A percentile compares a stretch with the other conserved stretches of the same genome.
phyloP scores from a whole-genome alignment of 1,140 invertebrate genomes.

The Holcopasites calliopsidis region DNA sequence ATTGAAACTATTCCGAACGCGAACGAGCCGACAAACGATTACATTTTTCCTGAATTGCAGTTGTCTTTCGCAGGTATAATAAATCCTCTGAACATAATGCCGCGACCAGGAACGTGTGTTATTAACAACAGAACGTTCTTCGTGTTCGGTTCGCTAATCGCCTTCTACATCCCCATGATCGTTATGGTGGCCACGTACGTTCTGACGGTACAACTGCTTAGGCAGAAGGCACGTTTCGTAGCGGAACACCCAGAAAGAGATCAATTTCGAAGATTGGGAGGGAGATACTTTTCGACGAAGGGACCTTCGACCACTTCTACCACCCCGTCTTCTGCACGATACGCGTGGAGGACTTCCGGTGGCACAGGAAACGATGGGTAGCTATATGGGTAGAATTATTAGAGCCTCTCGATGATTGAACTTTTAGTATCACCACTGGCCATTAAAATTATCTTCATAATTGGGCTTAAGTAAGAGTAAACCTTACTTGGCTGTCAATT shows the following conservation, averaged over 20 bases:
- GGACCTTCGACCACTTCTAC: slow-evolving; percentile 51
- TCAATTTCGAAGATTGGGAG: slow-evolving; percentile 82
- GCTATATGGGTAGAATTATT: no score
- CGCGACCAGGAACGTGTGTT: slow-evolving; percentile 85
- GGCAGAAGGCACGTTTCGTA: slow-evolving; percentile 86
- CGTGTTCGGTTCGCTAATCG: slow-evolving; percentile 92
- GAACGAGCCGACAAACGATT: slow-evolving; percentile 5
- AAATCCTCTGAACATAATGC: slow-evolving; percentile 89
- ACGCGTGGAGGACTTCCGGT: slow-evolving; percentile 78
- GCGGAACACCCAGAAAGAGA: slow-evolving; percentile 83
- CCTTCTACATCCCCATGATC: slow-evolving; percentile 96
- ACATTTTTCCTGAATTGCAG: not conserved
- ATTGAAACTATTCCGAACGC: slow-evolving; percentile 5
- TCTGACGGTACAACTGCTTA: slow-evolving; percentile 91
- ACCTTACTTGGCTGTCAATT: no score
- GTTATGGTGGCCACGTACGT: slow-evolving; percentile 95
- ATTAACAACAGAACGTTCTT: slow-evolving; percentile 94
- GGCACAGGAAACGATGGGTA: slow-evolving; percentile 61
- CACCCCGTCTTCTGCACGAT: slow-evolving; percentile 49
- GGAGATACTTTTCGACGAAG: slow-evolving; percentile 81
- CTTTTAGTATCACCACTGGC: no score
- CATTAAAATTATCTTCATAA: no score
- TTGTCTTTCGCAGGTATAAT: slow-evolving; percentile 82
- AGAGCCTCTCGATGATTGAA: no score
- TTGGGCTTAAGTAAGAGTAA: no score